Evolutionary conservation across 2,888 invertebrate species (phyloP).

Genomic region (Papilio demoleus): DNA sequence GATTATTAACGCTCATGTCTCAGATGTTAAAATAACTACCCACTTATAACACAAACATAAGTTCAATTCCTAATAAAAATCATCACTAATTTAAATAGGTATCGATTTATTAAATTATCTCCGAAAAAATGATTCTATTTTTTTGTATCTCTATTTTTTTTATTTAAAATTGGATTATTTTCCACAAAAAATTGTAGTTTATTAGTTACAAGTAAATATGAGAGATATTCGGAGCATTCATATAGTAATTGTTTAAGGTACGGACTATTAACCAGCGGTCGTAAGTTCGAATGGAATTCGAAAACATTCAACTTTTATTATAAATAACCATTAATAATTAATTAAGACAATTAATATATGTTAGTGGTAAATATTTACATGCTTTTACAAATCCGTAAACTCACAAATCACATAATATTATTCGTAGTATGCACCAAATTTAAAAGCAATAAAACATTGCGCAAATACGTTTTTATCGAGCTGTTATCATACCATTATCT

Average conservation of each 20-base stretch:
- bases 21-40: background rate
- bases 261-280: too few relatives aligned
- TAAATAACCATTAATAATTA: too few relatives aligned
- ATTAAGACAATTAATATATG: too few relatives aligned
- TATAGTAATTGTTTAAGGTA: too few relatives aligned
- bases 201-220: too few relatives aligned
- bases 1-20: slow-evolving; percentile 7
- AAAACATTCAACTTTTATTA: too few relatives aligned
- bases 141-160: background rate
- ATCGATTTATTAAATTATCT: background rate
- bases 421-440: slow-evolving; percentile 20
- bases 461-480: slow-evolving; percentile 51
- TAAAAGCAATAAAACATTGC: slow-evolving; percentile 46
- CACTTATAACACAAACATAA: background rate
- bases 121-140: too few relatives aligned
- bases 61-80: background rate
- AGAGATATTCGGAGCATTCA: too few relatives aligned
- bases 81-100: background rate
- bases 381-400: background rate
- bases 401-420: slow-evolving; percentile 21
- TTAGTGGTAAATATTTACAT: background rate
- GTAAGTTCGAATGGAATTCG: too few relatives aligned
- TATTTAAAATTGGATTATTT: too few relatives aligned
- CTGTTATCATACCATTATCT: slow-evolving; percentile 57
- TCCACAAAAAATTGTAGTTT: too few relatives aligned